Evolutionary conservation across 2,797 vertebrate species (phyloP), one percentile per base, ranked within the genome.

Genomic region (Poliocrania exsul): DNA sequence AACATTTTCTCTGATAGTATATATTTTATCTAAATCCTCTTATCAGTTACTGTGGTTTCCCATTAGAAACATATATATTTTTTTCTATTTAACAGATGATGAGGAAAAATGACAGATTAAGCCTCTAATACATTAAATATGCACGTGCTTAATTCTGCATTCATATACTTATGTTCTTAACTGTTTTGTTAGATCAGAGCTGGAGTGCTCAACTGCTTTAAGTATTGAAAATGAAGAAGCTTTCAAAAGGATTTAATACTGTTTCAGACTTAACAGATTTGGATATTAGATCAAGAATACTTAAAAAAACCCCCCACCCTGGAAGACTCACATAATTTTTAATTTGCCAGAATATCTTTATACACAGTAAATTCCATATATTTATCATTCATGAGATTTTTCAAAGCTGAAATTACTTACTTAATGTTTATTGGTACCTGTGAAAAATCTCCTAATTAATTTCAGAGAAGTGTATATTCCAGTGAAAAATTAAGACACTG

Each of bases 111-210:
- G 94, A 90, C 87, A 91, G 73, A 75, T 86, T 95, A 96, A 93
- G 77, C 51, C 73, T 46, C 33, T 95, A 95, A 95, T 93, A 83
- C 90, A 86, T 60, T 87, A 93, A 86, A 90, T 81, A 84, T 16
- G 37, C 83, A 73, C 2, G 5, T 93, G 64, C 82, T 77, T 94
- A 94, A 93, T 92, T 91, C 92, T 88, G 13, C 67, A 81, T 66
- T 86, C 83, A 88, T 56, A 51, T 89, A 79, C 93, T 94, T 96
- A 92, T 90, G 58, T 91, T 92, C 92, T 96, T 96, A 96, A 72
- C 61, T 88, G 31, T 89, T 91, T 91, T 93, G 79, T 89, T 92
- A 87, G 67, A 94, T 80, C 49, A 85, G 93, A 89, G 70, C 85
- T 73, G 57, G 73, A 90, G 86, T 64, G 47, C 67, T 95, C 74